These are phyloP conservation scores for Atopsyche davidsoni DNA, from an alignment of 1,140 invertebrate species.

Conservation along the genomic window DNA sequence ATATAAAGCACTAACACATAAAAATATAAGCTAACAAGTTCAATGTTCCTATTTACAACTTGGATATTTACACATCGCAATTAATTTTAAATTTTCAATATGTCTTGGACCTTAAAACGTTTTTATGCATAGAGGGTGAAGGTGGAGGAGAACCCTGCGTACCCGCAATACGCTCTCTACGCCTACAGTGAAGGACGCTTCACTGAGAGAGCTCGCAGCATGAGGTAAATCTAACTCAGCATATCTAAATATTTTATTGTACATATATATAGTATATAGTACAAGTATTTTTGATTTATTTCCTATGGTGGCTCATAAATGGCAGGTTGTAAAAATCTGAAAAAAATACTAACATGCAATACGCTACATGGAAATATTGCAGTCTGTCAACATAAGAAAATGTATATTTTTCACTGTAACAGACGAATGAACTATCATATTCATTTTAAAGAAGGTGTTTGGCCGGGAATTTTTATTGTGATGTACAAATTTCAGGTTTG, in stretches of 20 bases:
- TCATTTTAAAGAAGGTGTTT: background rate
- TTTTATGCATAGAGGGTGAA: constrained; percentile 60
- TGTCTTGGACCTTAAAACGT: constrained; percentile 33
- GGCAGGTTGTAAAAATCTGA: background rate
- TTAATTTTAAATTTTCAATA: constrained; percentile 13
- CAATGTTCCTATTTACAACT: background rate
- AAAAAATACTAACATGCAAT: background rate
- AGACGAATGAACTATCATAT: background rate
- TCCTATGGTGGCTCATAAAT: background rate
- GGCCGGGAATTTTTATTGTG: background rate
- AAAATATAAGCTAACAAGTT: constrained; percentile 15
- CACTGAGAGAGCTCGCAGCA: constrained; percentile 54
- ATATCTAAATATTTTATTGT: constrained; percentile 1
- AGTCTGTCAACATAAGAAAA: background rate
- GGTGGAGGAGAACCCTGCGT: constrained; percentile 51
- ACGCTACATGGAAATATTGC: background rate
- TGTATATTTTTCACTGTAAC: background rate
- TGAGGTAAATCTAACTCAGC: constrained; percentile 35
- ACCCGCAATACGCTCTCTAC: constrained; percentile 68
- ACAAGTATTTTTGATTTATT: constrained; percentile 4
- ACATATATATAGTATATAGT: background rate
- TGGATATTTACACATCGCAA: background rate
- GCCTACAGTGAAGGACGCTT: constrained; percentile 76
- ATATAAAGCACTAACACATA: constrained; percentile 13
- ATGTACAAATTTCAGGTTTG: constrained; percentile 41